Evolutionary conservation across 2,888 invertebrate genomes (phyloP).

Genomic region (Morpho deidamia): DNA sequence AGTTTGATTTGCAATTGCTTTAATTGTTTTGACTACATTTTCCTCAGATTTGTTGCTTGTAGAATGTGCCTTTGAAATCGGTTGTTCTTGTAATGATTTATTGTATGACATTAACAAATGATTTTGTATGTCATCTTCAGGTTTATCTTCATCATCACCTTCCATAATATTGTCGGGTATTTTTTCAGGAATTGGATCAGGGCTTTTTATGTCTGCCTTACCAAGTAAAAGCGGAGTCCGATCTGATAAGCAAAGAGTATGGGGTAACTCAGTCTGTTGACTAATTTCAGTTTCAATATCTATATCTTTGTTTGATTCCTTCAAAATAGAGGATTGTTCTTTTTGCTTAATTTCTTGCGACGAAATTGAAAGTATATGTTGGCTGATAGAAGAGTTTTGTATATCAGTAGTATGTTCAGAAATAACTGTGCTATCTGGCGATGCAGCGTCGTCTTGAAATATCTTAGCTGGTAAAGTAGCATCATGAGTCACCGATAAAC

Average conservation of each 20-base stretch:
- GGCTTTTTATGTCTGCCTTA: constrained; percentile 70
- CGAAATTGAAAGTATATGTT: constrained; percentile 37
- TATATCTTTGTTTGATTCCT: constrained; percentile 55
- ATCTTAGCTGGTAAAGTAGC: constrained; percentile 81
- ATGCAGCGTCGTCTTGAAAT: constrained; percentile 82
- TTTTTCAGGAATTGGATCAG: constrained; percentile 71
- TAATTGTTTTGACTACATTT: constrained; percentile 71
- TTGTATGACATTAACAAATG: constrained; percentile 55
- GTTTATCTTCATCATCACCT: constrained; percentile 69
- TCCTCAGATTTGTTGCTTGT: constrained; percentile 47
- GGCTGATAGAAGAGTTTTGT: constrained; percentile 36
- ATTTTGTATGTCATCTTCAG: constrained; percentile 53
- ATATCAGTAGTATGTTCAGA: constrained; percentile 44
- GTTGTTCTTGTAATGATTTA: constrained; percentile 45
- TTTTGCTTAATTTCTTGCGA: constrained; percentile 38
- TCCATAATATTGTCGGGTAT: constrained; percentile 73
- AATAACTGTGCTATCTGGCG: constrained; percentile 73
- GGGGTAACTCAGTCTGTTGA: constrained; percentile 70
- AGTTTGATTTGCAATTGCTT: constrained; percentile 75
- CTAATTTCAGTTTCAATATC: constrained; percentile 73
- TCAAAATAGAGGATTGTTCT: constrained; percentile 41
- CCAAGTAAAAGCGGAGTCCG: constrained; percentile 61
- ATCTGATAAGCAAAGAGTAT: constrained; percentile 57
- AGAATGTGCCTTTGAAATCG: constrained; percentile 34
- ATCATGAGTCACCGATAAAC: constrained; percentile 77